Base-by-base conservation (phyloP, 2,113 vertebrate genomes). In the Ptilorrhoa leucosticta region DNA sequence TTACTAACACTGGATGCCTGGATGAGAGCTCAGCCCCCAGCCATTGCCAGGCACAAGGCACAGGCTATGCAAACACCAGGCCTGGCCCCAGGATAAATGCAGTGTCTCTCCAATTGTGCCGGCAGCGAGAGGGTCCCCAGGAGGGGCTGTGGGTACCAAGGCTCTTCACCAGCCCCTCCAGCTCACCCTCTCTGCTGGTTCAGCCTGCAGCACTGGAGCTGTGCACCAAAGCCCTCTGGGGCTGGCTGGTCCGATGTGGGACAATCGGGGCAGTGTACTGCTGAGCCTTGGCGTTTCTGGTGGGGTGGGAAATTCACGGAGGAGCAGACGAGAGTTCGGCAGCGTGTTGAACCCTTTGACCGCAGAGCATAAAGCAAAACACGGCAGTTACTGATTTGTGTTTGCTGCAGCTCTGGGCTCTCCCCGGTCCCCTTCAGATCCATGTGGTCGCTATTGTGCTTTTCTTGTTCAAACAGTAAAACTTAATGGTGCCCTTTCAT, bases 1-100 rank as follows among this genome's bases (percentile, higher is more conserved):
- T 73, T 24, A 37, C 27, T 24, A 57, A 17, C 0, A 0, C 18
- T 0, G 1, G 56, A 31, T 2, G 2, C 19, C 39, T 31, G 53
- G 18, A 45, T 42, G 23, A 68, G 27, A 71, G 12, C 53, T 76
- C 57, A 51, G 3, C 4, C 13, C 19, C 15, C 0, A 11, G 23
- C 8, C 45, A 47, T 2, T 31, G 58, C 39, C 44, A 30, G 48
- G 61, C 30, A 72, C 23, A 73, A 47, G 30, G 33, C 39, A 77
- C 23, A 69, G n/a, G 39, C 44, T 47, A n/a, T 39, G 27, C 30
- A n/a, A 72, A 22, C 1, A 9, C n/a, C 69, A 54, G 68, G 10
- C 73, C 56, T 7, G n/a, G 24, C 48, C 16, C 42, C 20, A 8
- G 8, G 13, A 48, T 22, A 48, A 65, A 47, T 0, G 3, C 18